These are phyloP conservation scores for Chiloscyllium punctatum DNA, from an alignment of 2,797 vertebrate genomes.

Conservation along the genomic window DNA sequence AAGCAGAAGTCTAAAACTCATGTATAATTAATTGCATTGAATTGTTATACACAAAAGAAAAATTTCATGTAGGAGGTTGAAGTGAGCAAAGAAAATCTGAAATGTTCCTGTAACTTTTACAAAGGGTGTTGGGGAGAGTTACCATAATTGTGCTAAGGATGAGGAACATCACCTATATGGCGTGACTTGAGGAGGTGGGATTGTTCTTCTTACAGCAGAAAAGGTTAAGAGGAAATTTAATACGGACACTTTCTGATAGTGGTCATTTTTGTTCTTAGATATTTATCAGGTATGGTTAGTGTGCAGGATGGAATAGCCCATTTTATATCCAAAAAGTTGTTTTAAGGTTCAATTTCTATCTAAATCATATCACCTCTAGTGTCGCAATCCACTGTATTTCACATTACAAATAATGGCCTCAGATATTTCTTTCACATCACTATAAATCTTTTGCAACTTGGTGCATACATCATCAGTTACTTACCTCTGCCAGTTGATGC, in stretches of 20 bases:
- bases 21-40: not conserved
- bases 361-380: not conserved
- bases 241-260: not conserved
- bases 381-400: not conserved
- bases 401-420: not conserved
- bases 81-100: not conserved
- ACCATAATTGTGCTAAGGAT: not conserved
- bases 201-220: not conserved
- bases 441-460: not conserved
- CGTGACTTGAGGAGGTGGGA: not conserved
- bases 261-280: not conserved
- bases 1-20: not conserved
- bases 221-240: not conserved
- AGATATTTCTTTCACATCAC: not conserved
- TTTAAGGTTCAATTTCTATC: not conserved
- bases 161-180: not conserved
- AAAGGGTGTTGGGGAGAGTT: not conserved
- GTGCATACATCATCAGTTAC: conserved; percentile 38
- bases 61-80: not conserved
- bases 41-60: not conserved
- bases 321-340: not conserved
- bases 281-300: not conserved
- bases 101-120: not conserved
- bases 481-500: conserved; percentile 95
- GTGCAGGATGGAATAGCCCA: not conserved